Conservation (phyloP, 2,888 invertebrate species). For the Drosophila yooni region DNA sequence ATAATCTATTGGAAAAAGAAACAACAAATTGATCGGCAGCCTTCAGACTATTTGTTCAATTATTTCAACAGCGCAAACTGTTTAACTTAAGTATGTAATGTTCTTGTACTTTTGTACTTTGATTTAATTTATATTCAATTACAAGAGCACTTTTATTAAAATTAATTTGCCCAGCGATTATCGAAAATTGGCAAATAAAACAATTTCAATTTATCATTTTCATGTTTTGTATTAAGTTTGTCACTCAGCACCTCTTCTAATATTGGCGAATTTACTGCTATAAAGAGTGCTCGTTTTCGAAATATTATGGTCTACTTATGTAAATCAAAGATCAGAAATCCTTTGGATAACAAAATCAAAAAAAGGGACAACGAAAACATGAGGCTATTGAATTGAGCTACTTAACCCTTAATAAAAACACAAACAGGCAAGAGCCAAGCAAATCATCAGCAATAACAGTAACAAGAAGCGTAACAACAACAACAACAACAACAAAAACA, state of each 20-base stretch:
- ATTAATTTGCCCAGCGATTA: neutral
- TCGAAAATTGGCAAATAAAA: neutral
- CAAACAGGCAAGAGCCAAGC: constrained; percentile 33
- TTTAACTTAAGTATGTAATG: neutral
- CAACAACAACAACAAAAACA: constrained; percentile 31
- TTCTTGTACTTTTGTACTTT: neutral
- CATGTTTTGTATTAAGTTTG: neutral
- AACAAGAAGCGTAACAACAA: constrained; percentile 16
- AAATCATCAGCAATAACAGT: constrained; percentile 38
- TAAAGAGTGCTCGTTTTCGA: neutral
- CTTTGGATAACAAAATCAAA: constrained; percentile 21
- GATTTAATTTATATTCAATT: neutral
- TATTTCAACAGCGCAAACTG: constrained; percentile 16
- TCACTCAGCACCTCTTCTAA: too few relatives aligned
- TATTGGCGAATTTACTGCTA: neutral
- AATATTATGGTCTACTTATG: constrained; percentile 22
- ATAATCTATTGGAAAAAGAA: constrained; percentile 22
- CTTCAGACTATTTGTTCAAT: neutral
- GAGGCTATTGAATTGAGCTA: constrained; percentile 45
- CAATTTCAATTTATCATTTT: neutral
- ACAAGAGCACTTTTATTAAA: neutral
- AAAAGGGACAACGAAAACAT: constrained; percentile 19
- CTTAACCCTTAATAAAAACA: constrained; percentile 57
- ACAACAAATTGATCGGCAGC: neutral
- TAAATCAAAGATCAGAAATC: constrained; percentile 30